Conservation (phyloP, 2,797 vertebrate genomes). For the Macropodus opercularis region DNA sequence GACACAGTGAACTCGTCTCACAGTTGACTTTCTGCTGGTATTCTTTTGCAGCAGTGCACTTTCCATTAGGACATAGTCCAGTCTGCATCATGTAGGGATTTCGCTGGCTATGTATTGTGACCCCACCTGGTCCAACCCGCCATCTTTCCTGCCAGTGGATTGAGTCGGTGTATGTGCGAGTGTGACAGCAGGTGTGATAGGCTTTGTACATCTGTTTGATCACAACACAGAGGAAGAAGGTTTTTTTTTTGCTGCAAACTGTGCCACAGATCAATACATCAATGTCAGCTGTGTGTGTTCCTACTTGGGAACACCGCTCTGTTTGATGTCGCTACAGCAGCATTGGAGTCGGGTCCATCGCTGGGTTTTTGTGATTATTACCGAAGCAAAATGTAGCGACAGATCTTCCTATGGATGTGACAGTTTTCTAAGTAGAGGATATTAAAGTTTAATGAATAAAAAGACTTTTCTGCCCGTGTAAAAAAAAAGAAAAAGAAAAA, state of each 20-base stretch:
- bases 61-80: slow-evolving; percentile 44
- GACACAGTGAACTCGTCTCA: no score
- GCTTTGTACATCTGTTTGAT: slow-evolving; percentile 44
- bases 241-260: slow-evolving; percentile 36
- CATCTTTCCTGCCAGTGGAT: slow-evolving; percentile 31
- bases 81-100: slow-evolving; percentile 31
- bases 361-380: slow-evolving; percentile 34
- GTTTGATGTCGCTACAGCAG: slow-evolving; percentile 36
- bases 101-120: slow-evolving; percentile 20
- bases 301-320: slow-evolving; percentile 22
- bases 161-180: slow-evolving; percentile 14
- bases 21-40: slow-evolving; percentile 4
- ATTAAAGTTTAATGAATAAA: slow-evolving; percentile 54
- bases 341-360: slow-evolving; percentile 21
- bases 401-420: slow-evolving; percentile 38
- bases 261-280: slow-evolving; percentile 59
- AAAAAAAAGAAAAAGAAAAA: slow-evolving; percentile 2
- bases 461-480: slow-evolving; percentile 17
- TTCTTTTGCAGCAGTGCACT: slow-evolving; percentile 36
- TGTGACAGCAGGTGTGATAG: slow-evolving; percentile 3
- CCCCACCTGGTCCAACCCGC: slow-evolving; percentile 25
- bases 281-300: slow-evolving; percentile 37
- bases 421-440: slow-evolving; percentile 44
- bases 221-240: slow-evolving; percentile 15
- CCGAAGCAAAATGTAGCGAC: slow-evolving; percentile 27